Base-by-base conservation (phyloP, 1,140 invertebrate species). In the Drosophila biarmipes region DNA sequence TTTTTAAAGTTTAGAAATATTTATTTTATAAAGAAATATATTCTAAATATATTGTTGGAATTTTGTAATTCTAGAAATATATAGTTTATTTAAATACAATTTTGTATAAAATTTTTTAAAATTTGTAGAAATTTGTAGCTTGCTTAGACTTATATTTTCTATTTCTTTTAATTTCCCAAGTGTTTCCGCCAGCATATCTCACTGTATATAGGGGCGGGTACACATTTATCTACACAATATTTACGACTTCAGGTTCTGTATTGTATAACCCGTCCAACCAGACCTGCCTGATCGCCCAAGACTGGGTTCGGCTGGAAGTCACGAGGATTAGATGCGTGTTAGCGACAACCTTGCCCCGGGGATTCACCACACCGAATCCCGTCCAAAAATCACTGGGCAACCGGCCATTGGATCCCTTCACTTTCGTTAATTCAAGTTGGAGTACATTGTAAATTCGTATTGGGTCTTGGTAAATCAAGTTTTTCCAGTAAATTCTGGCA, bases 191-290 rank as follows among this genome's bases (percentile, higher is more conserved):
- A 48, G 14, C 7, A 14, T 15, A 29, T 54, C 8, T 24, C 17
- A 53, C 29, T 55, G 53, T 40, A 27, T 56, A 19, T 11, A 40
- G 19, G 21, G 15, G 37, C 15, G 55, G 29, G 55, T 15, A 34
- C 27, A 34, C 17, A 21, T 40, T 21, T 15, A 17, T 38, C 43
- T 29, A 35, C 48, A n/a, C 43, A 51, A 31, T 40, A 40, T 66
- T 68, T 49, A 71, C 69, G 67, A 78, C 61, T 78, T 86, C 81
- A 86, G 81, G 81, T 85, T 85, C 81, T 85, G 59, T 64, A 54
- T 48, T 51, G 56, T 55, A 69, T 72, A 85, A 86, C 81, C 67
- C 63, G 82, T 87, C 66, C 61, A 53, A 74, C 72, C 71, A 69
- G 71, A 62, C 80, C 3, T 15, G n/a, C 7, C n/a, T 10, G 45